Evolutionary conservation across 2,797 vertebrate genomes (phyloP), one percentile per base, ranked within the genome.

Genomic region (Merluccius polli): DNA sequence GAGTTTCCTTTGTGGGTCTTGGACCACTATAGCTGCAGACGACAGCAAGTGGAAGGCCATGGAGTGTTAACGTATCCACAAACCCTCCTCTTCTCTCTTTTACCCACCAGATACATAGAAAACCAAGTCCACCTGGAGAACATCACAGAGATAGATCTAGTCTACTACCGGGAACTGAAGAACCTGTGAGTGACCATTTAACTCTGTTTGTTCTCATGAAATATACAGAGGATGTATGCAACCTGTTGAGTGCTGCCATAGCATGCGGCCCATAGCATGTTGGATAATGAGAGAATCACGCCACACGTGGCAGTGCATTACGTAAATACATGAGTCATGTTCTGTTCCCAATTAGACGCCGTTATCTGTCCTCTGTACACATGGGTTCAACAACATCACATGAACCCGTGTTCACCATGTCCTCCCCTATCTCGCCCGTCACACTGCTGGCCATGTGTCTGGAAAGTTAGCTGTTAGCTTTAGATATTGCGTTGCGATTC

Each of bases 81-180:
- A 73, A 21, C 11, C 29, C 21, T 31, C 70, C 41, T 59, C 44
- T 31, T 74, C 31, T 81, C 10, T 80, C 16, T 71, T 69, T 52
- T 8, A 8, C 4, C 59, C 59, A 75, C n/a, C 78, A 95, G 94
- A 72, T 93, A 93, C 88, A 94, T 95, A 48, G 94, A 94, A 86
- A 92, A 92, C 86, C 94, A 95, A 86, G 74, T 73, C 1, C 79
- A 81, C 83, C 89, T 95, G 90, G 89, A 93, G 83, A 93, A 92
- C 8, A 89, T 95, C 31, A 95, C 92, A 44, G 88, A 92, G 15
- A 21, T 76, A 0, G 93, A 95, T 76, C 89, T 95, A 0, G 48
- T 74, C 7, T 81, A 89, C 90, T 95, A 94, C 90, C 89, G 81
- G 82, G 94, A 95, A 73, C 92, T 95, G 83, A 94, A 89, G 86